A percentile compares a stretch with the other conserved stretches of the same genome.
These are phyloP conservation scores for Leptobrachium ailaonicum DNA, from an alignment of 2,113 vertebrate species.

Conservation along the genomic window DNA sequence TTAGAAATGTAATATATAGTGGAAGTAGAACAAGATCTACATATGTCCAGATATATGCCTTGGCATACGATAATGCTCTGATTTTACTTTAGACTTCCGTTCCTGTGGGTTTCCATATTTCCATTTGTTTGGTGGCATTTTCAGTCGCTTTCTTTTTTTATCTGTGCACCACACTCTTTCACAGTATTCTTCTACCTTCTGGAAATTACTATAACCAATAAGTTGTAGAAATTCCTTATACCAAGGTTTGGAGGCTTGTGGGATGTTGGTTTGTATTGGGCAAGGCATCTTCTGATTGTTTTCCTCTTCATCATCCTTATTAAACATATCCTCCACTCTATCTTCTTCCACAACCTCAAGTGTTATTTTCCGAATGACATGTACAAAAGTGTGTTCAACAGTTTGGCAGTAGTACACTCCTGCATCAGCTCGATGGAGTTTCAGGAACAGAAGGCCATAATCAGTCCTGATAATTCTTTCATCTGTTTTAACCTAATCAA, in stretches of 20 bases:
- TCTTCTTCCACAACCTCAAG: constrained; percentile 84
- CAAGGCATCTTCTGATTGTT: constrained; percentile 70
- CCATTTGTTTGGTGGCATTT: constrained; percentile 78
- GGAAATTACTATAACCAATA: constrained; percentile 91
- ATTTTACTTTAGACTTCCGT: constrained; percentile 68
- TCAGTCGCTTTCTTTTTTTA: constrained; percentile 86
- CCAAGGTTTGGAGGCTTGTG: constrained; percentile 77
- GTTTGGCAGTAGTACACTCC: constrained; percentile 92
- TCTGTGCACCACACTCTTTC: constrained; percentile 95
- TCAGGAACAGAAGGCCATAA: constrained; percentile 87
- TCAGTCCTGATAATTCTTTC: constrained; percentile 84
- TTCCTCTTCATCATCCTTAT: constrained; percentile 67
- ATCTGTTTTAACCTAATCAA: constrained; percentile 77
- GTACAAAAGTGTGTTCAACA: constrained; percentile 87
- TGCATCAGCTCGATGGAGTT: constrained; percentile 74
- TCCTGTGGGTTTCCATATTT: constrained; percentile 76
- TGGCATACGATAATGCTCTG: constrained; percentile 80
- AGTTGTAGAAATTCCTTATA: constrained; percentile 96
- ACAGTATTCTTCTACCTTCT: constrained; percentile 92
- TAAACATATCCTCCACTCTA: constrained; percentile 73
- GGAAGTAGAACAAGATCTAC: constrained; percentile 1
- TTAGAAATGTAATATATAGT: not conserved
- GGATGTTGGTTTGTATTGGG: constrained; percentile 62
- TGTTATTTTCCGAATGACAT: constrained; percentile 79
- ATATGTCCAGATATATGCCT: constrained; percentile 79